A percentile compares a stretch with the other conserved stretches of the same genome.
Evolutionary conservation across 2,113 vertebrate genomes (phyloP).

Genomic region (Gasterosteus aculeatus): DNA sequence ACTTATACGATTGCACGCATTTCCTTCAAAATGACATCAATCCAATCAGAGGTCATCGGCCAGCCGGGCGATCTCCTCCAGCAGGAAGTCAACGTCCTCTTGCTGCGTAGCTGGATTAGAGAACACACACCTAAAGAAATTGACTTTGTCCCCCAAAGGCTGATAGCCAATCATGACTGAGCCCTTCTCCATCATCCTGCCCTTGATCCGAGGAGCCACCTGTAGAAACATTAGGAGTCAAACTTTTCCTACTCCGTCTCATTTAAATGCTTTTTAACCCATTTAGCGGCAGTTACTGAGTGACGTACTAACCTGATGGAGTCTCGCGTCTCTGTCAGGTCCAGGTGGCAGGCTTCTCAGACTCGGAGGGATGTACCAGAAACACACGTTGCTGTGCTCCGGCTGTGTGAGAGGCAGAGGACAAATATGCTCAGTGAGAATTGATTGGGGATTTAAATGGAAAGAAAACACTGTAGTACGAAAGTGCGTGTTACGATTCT

Average conservation of each 20-base stretch:
- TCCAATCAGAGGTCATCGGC: slow-evolving; percentile 57
- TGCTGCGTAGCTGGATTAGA: slow-evolving; percentile 76
- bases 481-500: neutral
- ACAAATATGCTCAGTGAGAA: neutral
- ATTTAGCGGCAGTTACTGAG: neutral
- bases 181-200: slow-evolving; percentile 75
- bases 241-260: neutral
- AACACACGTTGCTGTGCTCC: slow-evolving; percentile 78
- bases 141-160: slow-evolving; percentile 69
- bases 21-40: neutral
- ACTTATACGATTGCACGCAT: neutral
- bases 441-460: neutral
- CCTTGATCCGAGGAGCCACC: slow-evolving; percentile 81
- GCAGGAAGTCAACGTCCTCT: slow-evolving; percentile 77
- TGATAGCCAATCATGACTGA: slow-evolving; percentile 75
- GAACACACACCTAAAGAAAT: slow-evolving; percentile 81
- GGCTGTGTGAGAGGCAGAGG: slow-evolving; percentile 63
- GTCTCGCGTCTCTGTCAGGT: slow-evolving; percentile 60
- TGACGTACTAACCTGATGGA: slow-evolving; percentile 67
- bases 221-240: slow-evolving; percentile 33
- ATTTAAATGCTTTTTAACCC: neutral
- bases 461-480: neutral
- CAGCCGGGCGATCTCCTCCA: slow-evolving; percentile 74
- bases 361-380: slow-evolving; percentile 78
- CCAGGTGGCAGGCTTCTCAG: slow-evolving; percentile 60